Evolutionary conservation across 92 coral and sea anemone genomes (phyloP), one percentile per base, ranked within the genome.

Genomic region (Blastomussa wellsi): DNA sequence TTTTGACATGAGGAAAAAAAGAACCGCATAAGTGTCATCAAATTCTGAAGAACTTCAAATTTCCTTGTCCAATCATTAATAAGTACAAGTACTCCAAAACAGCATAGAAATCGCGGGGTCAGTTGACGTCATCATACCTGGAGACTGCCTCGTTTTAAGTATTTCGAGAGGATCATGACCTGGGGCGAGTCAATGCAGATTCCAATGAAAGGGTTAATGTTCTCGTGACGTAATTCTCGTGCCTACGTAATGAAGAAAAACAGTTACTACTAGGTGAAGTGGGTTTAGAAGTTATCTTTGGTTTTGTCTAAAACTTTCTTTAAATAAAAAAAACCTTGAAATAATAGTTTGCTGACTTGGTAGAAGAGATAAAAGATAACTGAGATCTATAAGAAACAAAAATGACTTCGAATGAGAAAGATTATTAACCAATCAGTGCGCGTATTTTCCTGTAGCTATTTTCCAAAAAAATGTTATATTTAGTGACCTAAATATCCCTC

Each of bases 181-280:
- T 93, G 92, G 26, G 94, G 94, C 64, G 94, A 93, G 74, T 91
- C 94, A 80, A 93, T 80, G 71, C 96, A 93, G 76, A 93, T 93
- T 76, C 96, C 96, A 74, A 93, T 91, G 31, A 93, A 93, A 0
- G 92, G 94, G 73, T 93, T 93, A 53, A 93, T 93, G 83, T 93
- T 88, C 81, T 93, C 96, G 24, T 93, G 96, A 38, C 96, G 96
- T 15, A 93, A 86, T 37, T 93, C 96, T 52, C 96, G 89, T 52
- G 96, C 96, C 96, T 93, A 78, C 6, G 32, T 36, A 75, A 75
- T 47, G 42, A 71, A 24, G 17, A 17, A 17, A 14, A 31, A 28
- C 3, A 15, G 38, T 10, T 57, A 19, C 35, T 8, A n/a, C n/a
- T n/a, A n/a, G n/a, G n/a, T n/a, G n/a, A n/a, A n/a, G n/a, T n/a